Conservation (phyloP, 2,888 invertebrate genomes). For the Colletes collaris region DNA sequence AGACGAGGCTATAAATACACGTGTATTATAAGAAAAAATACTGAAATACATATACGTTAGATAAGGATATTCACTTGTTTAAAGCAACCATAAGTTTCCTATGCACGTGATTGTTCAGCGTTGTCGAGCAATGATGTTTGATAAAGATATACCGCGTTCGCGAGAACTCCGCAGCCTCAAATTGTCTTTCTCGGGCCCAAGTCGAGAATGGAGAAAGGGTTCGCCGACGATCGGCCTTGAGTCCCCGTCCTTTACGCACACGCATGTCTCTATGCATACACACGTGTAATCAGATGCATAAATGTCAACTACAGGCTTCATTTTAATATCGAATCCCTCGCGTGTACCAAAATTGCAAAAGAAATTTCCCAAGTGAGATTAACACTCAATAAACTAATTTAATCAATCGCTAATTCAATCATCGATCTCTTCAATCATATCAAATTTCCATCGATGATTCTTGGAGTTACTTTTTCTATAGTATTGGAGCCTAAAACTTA, state of each 20-base stretch:
- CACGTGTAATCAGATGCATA: conserved; percentile 41
- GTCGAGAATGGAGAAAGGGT: conserved; percentile 63
- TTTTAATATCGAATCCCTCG: conserved; percentile 24
- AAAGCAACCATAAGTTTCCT: conserved; percentile 16
- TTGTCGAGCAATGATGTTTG: conserved; percentile 25
- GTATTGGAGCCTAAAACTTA: too few relatives aligned
- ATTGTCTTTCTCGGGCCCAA: conserved; percentile 54
- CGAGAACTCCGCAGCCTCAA: conserved; percentile 45
- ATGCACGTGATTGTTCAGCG: conserved; percentile 17
- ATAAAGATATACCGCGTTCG: conserved; percentile 51
- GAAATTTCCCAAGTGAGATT: neutral
- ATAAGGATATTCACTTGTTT: conserved; percentile 15
- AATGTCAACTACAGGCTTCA: conserved; percentile 37
- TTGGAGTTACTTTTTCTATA: too few relatives aligned
- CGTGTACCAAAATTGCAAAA: neutral
- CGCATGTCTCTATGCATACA: conserved; percentile 50
- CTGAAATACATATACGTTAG: neutral
- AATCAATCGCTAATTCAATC: neutral
- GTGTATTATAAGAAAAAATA: too few relatives aligned
- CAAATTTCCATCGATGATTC: neutral
- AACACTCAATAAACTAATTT: neutral
- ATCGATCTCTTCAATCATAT: neutral
- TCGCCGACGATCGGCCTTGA: conserved; percentile 71
- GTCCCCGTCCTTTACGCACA: conserved; percentile 70
- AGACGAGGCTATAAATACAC: too few relatives aligned